Conservation (phyloP, 2,797 vertebrate genomes). For the Sebastes matsubarae region DNA sequence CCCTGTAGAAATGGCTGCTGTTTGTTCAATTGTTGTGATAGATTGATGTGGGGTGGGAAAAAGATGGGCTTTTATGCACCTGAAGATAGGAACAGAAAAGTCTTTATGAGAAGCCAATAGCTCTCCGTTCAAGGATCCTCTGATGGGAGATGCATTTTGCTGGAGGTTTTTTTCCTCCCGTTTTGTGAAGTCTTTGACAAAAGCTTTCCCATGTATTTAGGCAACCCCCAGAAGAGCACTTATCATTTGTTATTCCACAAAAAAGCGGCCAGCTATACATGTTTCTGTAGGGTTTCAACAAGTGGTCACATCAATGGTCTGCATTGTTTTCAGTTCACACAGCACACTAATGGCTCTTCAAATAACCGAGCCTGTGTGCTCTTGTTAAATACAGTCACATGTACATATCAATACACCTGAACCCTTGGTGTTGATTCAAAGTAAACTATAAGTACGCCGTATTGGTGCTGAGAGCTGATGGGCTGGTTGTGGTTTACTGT, state of each 20-base stretch:
- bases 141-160: slow-evolving; percentile 63
- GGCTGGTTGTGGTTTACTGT: background rate
- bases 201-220: slow-evolving; percentile 53
- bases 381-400: background rate
- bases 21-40: slow-evolving; percentile 81
- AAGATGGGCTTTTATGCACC: slow-evolving; percentile 74
- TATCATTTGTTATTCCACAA: slow-evolving; percentile 45
- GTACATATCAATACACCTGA: background rate
- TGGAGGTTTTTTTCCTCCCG: slow-evolving; percentile 25
- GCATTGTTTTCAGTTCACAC: slow-evolving; percentile 55
- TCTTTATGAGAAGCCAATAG: slow-evolving; percentile 72
- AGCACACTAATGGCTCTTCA: slow-evolving; percentile 1
- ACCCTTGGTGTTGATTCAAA: background rate
- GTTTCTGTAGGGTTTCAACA: slow-evolving; percentile 39
- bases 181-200: slow-evolving; percentile 41
- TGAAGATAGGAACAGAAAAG: slow-evolving; percentile 71
- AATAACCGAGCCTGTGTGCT: background rate
- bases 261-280: background rate
- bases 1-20: slow-evolving; percentile 73
- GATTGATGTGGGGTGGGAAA: slow-evolving; percentile 72
- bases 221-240: slow-evolving; percentile 41
- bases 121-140: slow-evolving; percentile 56
- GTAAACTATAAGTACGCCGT: background rate
- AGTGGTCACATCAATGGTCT: slow-evolving; percentile 42
- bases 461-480: background rate